These are phyloP conservation scores for Amia ocellicauda DNA, from an alignment of 2,113 vertebrate species.

Conservation along the genomic window DNA sequence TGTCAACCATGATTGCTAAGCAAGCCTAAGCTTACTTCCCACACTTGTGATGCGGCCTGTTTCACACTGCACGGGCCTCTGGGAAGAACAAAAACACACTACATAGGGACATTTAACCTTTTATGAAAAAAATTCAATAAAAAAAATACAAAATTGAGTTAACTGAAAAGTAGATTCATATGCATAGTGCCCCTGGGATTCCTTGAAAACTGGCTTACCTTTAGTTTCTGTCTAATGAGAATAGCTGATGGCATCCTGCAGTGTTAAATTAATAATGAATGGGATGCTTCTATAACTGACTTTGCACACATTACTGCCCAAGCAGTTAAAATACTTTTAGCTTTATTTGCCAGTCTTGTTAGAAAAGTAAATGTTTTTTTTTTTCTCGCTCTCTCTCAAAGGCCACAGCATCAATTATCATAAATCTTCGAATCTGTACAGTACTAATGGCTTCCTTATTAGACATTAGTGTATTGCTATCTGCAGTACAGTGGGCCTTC, in stretches of 20 bases:
- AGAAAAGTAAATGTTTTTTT: slow-evolving; percentile 9
- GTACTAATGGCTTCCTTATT: slow-evolving; percentile 5
- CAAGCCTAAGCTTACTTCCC: neutral
- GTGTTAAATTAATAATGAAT: slow-evolving; percentile 7
- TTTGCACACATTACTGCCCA: neutral
- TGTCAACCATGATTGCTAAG: neutral
- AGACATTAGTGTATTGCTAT: slow-evolving; percentile 4
- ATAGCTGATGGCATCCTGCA: neutral
- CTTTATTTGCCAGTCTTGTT: neutral
- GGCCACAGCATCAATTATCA: neutral
- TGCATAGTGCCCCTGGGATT: neutral
- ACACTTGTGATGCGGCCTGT: neutral
- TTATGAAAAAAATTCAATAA: neutral
- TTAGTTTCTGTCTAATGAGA: slow-evolving; percentile 6
- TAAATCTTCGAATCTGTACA: slow-evolving; percentile 6
- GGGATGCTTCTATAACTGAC: neutral
- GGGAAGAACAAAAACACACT: neutral
- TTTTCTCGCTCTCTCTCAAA: neutral
- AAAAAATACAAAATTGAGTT: no score
- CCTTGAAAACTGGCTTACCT: slow-evolving; percentile 11
- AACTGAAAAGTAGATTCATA: neutral
- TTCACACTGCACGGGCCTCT: neutral
- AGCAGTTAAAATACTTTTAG: slow-evolving; percentile 4
- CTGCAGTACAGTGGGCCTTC: neutral
- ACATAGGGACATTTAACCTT: slow-evolving; percentile 1